phyloP scores from a whole-genome alignment of 2,797 vertebrate species.

The Cuculus canorus region DNA sequence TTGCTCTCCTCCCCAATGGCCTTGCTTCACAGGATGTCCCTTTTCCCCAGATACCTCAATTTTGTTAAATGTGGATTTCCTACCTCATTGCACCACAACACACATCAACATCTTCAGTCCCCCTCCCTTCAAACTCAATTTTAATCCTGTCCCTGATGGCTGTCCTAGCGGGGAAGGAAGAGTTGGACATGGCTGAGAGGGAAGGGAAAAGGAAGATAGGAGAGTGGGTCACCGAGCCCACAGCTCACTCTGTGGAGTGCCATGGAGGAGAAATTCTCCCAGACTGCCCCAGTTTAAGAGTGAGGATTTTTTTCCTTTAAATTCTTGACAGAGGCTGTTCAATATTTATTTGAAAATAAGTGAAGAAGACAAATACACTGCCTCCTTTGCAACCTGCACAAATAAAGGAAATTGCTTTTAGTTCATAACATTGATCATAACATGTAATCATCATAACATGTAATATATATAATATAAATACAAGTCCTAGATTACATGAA shows the following conservation, averaged over 20 bases:
- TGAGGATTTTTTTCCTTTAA: not conserved
- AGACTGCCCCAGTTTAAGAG: not conserved
- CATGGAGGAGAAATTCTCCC: not conserved
- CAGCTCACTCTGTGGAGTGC: not conserved
- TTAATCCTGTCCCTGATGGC: not conserved
- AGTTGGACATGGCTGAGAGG: not conserved
- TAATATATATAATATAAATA: not conserved
- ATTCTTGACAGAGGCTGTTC: conserved; percentile 31
- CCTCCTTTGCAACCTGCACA: conserved; percentile 1
- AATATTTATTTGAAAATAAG: conserved; percentile 46
- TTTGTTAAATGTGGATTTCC: not conserved
- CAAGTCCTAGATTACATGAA: not conserved
- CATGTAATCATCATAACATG: too few relatives aligned
- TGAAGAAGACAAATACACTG: conserved; percentile 27
- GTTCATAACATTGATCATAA: not conserved
- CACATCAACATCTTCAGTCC: not conserved
- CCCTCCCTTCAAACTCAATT: conserved; percentile 3
- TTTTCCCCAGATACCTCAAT: not conserved
- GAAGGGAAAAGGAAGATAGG: not conserved
- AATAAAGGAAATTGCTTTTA: conserved; percentile 33
- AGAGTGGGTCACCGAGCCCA: not conserved
- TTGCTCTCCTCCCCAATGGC: not conserved
- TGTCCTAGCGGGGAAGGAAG: not conserved
- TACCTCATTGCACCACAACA: not conserved
- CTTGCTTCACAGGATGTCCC: not conserved